Evolutionary conservation across 1,140 invertebrate species (phyloP).

Genomic region (Cephus cinctus): DNA sequence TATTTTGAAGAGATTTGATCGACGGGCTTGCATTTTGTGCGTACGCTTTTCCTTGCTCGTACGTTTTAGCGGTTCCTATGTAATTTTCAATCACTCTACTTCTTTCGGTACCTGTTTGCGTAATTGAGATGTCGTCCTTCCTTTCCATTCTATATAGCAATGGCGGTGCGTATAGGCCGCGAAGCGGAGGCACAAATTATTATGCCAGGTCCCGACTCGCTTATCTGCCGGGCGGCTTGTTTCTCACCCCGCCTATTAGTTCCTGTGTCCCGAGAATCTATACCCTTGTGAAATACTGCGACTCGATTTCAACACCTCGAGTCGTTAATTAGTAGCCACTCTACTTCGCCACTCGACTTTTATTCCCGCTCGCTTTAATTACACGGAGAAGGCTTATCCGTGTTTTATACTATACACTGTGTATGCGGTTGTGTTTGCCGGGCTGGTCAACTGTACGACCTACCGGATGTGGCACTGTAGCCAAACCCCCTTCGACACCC

Average conservation of each 20-base stretch:
- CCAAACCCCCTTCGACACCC: too few relatives aligned
- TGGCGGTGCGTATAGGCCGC: not conserved
- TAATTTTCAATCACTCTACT: not conserved
- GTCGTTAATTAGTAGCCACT: conserved; percentile 44
- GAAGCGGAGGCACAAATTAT: conserved; percentile 21
- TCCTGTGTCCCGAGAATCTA: conserved; percentile 34
- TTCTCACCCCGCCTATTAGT: conserved; percentile 48
- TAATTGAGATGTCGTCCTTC: conserved; percentile 24
- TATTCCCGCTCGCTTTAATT: conserved; percentile 36
- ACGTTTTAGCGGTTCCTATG: conserved; percentile 13
- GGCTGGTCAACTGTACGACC: too few relatives aligned
- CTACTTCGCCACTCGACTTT: conserved; percentile 25
- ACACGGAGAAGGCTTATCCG: conserved; percentile 14
- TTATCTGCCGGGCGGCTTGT: conserved; percentile 45
- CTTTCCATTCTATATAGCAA: conserved; percentile 4
- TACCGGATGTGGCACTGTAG: too few relatives aligned
- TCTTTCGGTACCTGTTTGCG: too few relatives aligned
- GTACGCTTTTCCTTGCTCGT: conserved; percentile 8
- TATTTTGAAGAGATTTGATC: not conserved
- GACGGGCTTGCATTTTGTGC: not conserved
- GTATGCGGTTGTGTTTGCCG: too few relatives aligned
- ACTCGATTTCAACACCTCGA: conserved; percentile 47
- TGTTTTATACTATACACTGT: too few relatives aligned
- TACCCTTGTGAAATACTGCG: conserved; percentile 42
- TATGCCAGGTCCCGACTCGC: conserved; percentile 20